phyloP scores from a whole-genome alignment of 23 tunicate species.

The Clavelina lepadiformis region DNA sequence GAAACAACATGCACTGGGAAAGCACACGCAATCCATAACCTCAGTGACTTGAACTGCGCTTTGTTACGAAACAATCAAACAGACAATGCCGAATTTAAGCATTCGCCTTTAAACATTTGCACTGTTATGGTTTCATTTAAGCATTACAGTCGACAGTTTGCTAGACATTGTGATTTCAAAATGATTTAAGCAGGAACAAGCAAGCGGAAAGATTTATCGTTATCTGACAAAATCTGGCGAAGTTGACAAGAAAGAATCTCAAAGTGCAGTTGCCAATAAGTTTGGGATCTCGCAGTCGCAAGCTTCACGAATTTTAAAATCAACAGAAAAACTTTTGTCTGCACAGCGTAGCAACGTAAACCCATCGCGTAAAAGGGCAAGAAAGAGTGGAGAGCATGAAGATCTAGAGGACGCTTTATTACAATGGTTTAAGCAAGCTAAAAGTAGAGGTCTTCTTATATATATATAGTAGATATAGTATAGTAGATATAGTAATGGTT shows the following conservation, averaged over 20 bases:
- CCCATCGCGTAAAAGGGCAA: conserved; percentile 14
- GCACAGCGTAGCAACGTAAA: conserved; percentile 5
- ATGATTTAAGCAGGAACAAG: conserved; percentile 12
- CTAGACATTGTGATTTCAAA: too few species aligned
- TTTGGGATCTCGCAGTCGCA: conserved; percentile 33
- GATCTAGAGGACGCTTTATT: conserved; percentile 16
- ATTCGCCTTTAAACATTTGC: too few species aligned
- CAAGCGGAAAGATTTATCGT: conserved; percentile 24
- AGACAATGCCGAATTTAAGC: too few species aligned
- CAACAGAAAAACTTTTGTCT: conserved; percentile 5
- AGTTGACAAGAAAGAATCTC: conserved; percentile 5
- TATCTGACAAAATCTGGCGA: conserved; percentile 8
- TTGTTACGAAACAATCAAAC: too few species aligned
- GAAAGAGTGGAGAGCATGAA: conserved; percentile 10
- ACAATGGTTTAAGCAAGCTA: too few species aligned
- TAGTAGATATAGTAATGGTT: conserved; percentile 12
- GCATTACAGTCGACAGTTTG: too few species aligned
- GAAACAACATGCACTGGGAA: too few species aligned
- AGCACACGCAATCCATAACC: too few species aligned
- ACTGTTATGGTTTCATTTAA: too few species aligned
- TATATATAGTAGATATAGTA: conserved; percentile 10
- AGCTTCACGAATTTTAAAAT: conserved; percentile 11
- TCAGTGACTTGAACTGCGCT: too few species aligned
- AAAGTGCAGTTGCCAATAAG: conserved; percentile 20
- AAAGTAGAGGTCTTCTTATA: too few species aligned